Evolutionary conservation across 1,140 invertebrate genomes (phyloP), one percentile per base, ranked within the genome.

Genomic region (Physella acuta): DNA sequence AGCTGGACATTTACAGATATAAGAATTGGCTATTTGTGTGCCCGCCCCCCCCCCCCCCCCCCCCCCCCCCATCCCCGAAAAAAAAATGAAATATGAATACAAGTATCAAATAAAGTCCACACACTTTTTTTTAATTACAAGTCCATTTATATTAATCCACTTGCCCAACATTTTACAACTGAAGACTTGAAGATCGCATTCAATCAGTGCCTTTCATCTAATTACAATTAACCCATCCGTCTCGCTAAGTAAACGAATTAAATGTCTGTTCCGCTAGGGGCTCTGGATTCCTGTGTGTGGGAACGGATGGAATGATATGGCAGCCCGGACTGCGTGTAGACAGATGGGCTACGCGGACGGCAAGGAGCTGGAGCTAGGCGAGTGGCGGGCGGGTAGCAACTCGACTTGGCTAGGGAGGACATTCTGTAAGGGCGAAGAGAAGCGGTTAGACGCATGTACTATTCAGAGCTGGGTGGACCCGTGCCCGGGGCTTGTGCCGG

Each of bases 241-340:
- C 53, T 8, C 11, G 8, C 20, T 8, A 11, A 44, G 20, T 44
- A 20, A 11, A 44, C 8, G 20, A 44, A 8, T 44, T 44, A 11
- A 14, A n/a, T 55, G 26, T 11, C 31, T 65, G 36, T 65, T 26
- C 39, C 26, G 11, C 51, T 87, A 91, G 68, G 91, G 90, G 17
- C 88, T 89, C 71, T 97, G 94, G 94, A 93, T 94, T 16, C 90
- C 91, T 16, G 87, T 97, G 17, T 97, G 94, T 79, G 94, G 95
- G 78, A 93, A 95, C 78, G 94, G 94, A 80, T 97, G 93, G 93
- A 93, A 95, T 78, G 80, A 89, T 31, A 82, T 88, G 17, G 94
- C 95, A 71, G 93, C 92, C 0, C 84, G 86, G n/a, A 91, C 97
- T 2, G 91, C 93, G 11, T 97, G 94, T 84, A 63, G 70, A 20